Conservation (phyloP, 1,140 invertebrate genomes). For the Aphaenogaster rudis region DNA sequence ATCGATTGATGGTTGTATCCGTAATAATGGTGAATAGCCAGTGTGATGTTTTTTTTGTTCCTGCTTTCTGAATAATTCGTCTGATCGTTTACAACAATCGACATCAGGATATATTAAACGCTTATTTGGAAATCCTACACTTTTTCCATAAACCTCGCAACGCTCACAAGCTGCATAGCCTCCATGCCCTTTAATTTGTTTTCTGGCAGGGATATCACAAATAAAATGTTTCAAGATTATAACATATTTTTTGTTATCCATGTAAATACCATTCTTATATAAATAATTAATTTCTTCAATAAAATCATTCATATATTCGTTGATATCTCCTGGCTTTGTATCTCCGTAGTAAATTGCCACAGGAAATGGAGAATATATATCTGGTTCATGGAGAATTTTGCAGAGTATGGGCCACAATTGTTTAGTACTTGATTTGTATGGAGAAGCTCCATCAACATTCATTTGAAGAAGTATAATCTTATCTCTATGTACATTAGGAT, state of each 20-base stretch:
- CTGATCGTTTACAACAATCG: neutral
- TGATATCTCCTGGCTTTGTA: neutral
- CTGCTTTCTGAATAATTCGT: neutral
- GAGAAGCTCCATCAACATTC: too few species aligned
- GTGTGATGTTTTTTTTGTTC: too few species aligned
- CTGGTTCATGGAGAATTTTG: too few species aligned
- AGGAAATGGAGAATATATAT: too few species aligned
- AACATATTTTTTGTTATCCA: neutral
- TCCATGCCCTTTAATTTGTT: slow-evolving; percentile 6
- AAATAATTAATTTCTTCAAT: neutral
- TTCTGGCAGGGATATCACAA: neutral
- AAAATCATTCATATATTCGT: neutral
- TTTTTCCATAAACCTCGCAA: neutral
- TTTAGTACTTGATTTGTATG: too few species aligned
- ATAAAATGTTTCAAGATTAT: neutral
- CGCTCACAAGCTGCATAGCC: neutral
- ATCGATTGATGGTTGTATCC: too few species aligned
- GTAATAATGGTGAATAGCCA: too few species aligned
- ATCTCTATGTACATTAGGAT: neutral
- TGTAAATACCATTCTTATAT: neutral
- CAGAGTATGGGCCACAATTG: too few species aligned
- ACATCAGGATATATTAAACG: neutral
- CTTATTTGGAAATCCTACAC: neutral
- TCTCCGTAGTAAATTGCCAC: too few species aligned
- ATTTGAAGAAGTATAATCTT: too few species aligned